phyloP scores from a whole-genome alignment of 2,113 vertebrate genomes.

The Bos javanicus region DNA sequence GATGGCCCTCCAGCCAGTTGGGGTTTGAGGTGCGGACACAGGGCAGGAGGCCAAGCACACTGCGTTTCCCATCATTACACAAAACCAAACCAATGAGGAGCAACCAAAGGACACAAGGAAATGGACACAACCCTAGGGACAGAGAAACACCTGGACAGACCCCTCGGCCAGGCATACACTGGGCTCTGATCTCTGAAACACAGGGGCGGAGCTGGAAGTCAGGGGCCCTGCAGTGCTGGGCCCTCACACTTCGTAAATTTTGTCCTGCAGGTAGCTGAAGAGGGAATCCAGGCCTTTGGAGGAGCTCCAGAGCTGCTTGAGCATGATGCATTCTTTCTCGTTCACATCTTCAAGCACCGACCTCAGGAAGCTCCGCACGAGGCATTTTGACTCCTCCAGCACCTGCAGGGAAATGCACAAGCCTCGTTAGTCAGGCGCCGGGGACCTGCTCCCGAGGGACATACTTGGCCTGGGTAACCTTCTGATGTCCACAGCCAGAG shows the following conservation, averaged over 20 bases:
- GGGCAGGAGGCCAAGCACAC: conserved; percentile 46
- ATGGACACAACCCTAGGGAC: conserved; percentile 77
- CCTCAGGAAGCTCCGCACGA: conserved; percentile 93
- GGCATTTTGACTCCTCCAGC: conserved; percentile 95
- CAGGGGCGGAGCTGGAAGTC: conserved; percentile 56
- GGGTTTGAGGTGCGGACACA: background rate
- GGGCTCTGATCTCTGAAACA: conserved; percentile 67
- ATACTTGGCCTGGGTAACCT: background rate
- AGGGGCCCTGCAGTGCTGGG: conserved; percentile 28
- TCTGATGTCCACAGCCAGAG: fast-evolving
- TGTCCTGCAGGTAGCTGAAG: conserved; percentile 96
- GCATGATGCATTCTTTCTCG: conserved; percentile 95
- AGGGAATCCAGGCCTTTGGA: conserved; percentile 97
- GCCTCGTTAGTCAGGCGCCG: background rate
- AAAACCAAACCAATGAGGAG: conserved; percentile 76
- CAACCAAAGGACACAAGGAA: conserved; percentile 75
- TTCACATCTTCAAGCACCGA: conserved; percentile 95
- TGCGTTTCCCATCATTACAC: conserved; percentile 66
- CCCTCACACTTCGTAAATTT: conserved; percentile 91
- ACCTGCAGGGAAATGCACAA: conserved; percentile 82
- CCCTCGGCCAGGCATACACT: conserved; percentile 60
- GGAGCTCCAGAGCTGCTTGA: conserved; percentile 96
- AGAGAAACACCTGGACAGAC: conserved; percentile 75
- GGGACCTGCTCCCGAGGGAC: background rate
- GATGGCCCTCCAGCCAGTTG: conserved; percentile 21